phyloP scores from a whole-genome alignment of 2,888 invertebrate species.

The Linnaemya tessellans region DNA sequence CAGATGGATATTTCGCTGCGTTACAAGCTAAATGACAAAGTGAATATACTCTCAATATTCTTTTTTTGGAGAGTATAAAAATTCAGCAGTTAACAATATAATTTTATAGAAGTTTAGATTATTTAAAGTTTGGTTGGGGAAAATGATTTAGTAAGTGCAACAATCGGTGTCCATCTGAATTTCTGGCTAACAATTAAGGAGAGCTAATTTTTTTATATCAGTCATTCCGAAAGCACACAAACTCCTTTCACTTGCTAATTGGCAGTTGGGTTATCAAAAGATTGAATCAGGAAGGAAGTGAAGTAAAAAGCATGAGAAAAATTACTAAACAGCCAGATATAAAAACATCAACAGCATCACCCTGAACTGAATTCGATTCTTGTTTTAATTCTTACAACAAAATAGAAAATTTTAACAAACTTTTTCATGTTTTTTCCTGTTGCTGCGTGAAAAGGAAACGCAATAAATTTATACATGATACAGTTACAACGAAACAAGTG shows the following conservation, averaged over 20 bases:
- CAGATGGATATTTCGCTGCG: too few species aligned
- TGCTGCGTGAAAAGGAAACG: slow-evolving; percentile 23
- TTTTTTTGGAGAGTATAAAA: too few species aligned
- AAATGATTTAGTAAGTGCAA: too few species aligned
- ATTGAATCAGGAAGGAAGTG: not conserved
- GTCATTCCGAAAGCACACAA: not conserved
- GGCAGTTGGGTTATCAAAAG: not conserved
- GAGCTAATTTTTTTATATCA: too few species aligned
- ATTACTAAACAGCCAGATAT: not conserved
- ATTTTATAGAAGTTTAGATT: too few species aligned
- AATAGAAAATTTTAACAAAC: slow-evolving; percentile 36
- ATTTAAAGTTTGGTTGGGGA: too few species aligned
- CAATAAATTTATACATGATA: slow-evolving; percentile 37
- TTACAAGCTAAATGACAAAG: too few species aligned
- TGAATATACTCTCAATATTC: too few species aligned
- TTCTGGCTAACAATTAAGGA: too few species aligned
- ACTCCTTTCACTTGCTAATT: not conserved
- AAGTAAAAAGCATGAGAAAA: not conserved
- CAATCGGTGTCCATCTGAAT: too few species aligned
- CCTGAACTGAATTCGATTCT: not conserved
- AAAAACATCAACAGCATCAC: not conserved
- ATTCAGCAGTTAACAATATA: not conserved
- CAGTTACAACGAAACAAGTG: not conserved
- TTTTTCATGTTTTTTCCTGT: slow-evolving; percentile 10
- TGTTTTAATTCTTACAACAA: not conserved